Conservation (phyloP, 2,888 invertebrate species). For the Neoascia interrupta region DNA sequence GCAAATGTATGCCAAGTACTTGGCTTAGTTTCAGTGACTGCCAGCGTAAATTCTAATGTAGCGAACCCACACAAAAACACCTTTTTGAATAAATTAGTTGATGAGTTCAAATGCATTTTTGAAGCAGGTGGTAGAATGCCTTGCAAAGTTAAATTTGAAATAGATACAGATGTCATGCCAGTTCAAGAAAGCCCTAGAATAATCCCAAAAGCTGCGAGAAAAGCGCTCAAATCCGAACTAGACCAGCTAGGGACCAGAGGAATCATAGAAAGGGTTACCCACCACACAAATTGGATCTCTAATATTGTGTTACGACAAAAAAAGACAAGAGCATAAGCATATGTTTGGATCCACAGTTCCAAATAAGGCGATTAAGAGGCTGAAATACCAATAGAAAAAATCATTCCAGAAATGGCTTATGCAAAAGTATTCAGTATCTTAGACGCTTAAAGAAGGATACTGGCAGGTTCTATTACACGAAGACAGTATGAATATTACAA, state of each 20-base stretch:
- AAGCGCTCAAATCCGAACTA: not conserved
- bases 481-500: not conserved
- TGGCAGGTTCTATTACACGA: conserved; percentile 28
- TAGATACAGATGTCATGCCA: not conserved
- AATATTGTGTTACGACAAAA: conserved; percentile 20
- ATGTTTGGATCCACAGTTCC: conserved; percentile 71
- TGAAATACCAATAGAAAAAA: conserved; percentile 63
- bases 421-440: conserved; percentile 69
- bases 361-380: conserved; percentile 69
- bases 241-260: conserved; percentile 5
- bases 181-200: conserved; percentile 16
- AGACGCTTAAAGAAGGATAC: conserved; percentile 68
- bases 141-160: not conserved
- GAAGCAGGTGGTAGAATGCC: conserved; percentile 25
- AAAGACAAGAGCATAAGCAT: conserved; percentile 71
- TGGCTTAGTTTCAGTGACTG: conserved; percentile 5
- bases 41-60: not conserved
- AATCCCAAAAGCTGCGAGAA: conserved; percentile 19
- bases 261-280: conserved; percentile 13
- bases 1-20: conserved; percentile 4
- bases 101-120: conserved; percentile 13
- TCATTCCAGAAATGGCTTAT: conserved; percentile 62
- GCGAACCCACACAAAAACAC: not conserved
- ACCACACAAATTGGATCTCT: conserved; percentile 20
- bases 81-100: not conserved